Conservation (phyloP, 2,888 invertebrate genomes). For the Hofmannophila pseudospretella region DNA sequence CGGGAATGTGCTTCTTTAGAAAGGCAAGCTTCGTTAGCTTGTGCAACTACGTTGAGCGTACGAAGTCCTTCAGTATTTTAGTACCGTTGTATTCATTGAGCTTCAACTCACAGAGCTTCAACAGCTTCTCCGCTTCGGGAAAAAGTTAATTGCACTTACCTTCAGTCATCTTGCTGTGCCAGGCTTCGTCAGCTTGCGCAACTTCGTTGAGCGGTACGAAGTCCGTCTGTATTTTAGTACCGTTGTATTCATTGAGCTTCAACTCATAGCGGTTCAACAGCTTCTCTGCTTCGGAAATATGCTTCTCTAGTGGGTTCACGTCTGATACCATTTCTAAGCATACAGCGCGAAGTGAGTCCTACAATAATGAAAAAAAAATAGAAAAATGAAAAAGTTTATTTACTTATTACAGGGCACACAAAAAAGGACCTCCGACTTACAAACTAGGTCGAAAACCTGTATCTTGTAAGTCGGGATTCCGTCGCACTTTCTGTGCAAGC, state of each 20-base stretch:
- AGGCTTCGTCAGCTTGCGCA: slow-evolving; percentile 66
- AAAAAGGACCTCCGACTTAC: too few relatives aligned
- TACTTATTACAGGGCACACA: too few relatives aligned
- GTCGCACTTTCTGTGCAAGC: too few relatives aligned
- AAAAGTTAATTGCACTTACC: slow-evolving; percentile 46
- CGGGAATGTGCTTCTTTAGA: slow-evolving; percentile 42
- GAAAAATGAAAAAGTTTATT: too few relatives aligned
- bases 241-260: slow-evolving; percentile 72
- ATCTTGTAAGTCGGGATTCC: too few relatives aligned
- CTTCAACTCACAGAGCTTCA: slow-evolving; percentile 73
- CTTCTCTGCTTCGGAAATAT: slow-evolving; percentile 70
- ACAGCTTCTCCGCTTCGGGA: too few relatives aligned
- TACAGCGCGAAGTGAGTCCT: slow-evolving; percentile 54
- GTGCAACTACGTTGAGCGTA: slow-evolving; percentile 59
- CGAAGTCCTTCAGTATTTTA: slow-evolving; percentile 53
- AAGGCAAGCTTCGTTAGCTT: slow-evolving; percentile 64
- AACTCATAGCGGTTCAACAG: slow-evolving; percentile 76
- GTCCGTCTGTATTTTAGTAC: slow-evolving; percentile 52
- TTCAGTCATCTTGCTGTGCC: slow-evolving; percentile 70
- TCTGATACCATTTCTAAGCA: slow-evolving; percentile 49
- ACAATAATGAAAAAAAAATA: slow-evolving; percentile 1
- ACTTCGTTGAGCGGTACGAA: slow-evolving; percentile 62
- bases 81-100: slow-evolving; percentile 68
- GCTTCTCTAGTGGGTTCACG: slow-evolving; percentile 55
- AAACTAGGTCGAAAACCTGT: too few relatives aligned